A percentile compares a stretch with the other conserved stretches of the same genome.
These are phyloP conservation scores for Nasonia longicornis DNA, from an alignment of 1,140 invertebrate species.

Conservation along the genomic window DNA sequence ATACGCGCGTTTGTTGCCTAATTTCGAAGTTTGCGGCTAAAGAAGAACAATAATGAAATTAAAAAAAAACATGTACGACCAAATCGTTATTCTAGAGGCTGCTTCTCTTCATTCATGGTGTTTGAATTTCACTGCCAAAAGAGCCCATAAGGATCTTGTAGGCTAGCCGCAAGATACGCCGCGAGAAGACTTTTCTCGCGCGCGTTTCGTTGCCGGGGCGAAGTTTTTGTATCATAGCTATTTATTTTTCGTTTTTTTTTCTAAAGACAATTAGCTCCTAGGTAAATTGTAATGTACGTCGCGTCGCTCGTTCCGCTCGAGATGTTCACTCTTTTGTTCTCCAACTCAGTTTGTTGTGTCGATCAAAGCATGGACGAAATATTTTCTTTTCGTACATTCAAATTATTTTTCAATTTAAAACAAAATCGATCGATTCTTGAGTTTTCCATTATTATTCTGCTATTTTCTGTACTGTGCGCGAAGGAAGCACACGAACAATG, in stretches of 20 bases:
- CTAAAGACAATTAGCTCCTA: conserved; percentile 23
- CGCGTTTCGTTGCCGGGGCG: conserved; percentile 21
- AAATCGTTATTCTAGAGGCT: not conserved
- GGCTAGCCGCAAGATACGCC: not conserved
- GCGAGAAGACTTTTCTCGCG: not conserved
- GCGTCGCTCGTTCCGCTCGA: conserved; percentile 24
- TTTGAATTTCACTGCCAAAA: conserved; percentile 70
- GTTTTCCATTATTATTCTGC: not conserved
- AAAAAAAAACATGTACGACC: not conserved
- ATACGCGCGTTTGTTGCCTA: not conserved
- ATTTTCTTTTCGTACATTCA: not conserved
- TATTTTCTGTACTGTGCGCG: not conserved
- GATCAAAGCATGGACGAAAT: not conserved
- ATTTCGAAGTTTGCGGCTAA: not conserved
- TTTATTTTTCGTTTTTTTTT: conserved; percentile 44
- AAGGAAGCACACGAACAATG: not conserved
- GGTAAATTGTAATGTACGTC: conserved; percentile 33
- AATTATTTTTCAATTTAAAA: not conserved
- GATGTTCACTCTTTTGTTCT: conserved; percentile 4
- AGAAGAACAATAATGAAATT: not conserved
- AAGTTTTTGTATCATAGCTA: conserved; percentile 47
- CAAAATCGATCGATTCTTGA: not conserved
- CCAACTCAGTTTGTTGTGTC: not conserved
- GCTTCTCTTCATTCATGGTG: conserved; percentile 65
- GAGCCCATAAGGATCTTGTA: conserved; percentile 56